Evolutionary conservation across 2,888 invertebrate species (phyloP), one percentile per base, ranked within the genome.

Genomic region (Campoplex nolae): DNA sequence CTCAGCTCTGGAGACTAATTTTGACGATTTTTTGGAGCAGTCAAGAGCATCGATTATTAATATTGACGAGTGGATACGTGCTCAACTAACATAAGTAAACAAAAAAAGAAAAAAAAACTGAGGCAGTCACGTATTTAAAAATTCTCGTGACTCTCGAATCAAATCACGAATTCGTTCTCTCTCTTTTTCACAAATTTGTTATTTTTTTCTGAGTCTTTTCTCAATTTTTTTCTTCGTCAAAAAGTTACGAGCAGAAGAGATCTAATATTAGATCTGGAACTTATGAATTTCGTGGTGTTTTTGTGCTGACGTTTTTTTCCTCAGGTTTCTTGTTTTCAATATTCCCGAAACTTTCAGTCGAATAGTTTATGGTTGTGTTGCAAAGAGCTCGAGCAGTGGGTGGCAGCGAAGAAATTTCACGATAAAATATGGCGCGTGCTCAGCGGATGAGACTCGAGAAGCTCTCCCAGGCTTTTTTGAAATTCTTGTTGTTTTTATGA

Each of bases 231-330:
- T 87, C 78, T 23, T 56, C 71, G 82, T 45, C 45, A 38, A 78
- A 84, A 75, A 78, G 68, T 78, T 77, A 79, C 62, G 51, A 74
- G 42, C 71, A 51, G 75, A 67, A 58, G 48, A 32, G 56, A 73
- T 76, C 87, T 87, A 87, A 87, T 87, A 79, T 87, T 87, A 87
- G 87, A 79, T 23, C 23, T 38, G 58, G 81, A 70, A 77, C 68
- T 84, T 84, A 84, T 42, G 81, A 51, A 68, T 78, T 68, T 74
- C 38, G 32, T 32, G 45, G 56, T 42, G 62, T 51, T 42, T 54
- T 45, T 8, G 28, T 48, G 32, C 7, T 51, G 67, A n/a, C 71
- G 23, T 23, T 23, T 80, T 58, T 48, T 16, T 54, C 32, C 65
- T 73, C 54, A 38, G 35, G 23, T 84, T 77, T 35, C 56, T 73